phyloP scores from a whole-genome alignment of 2,797 vertebrate genomes.

The Huso huso region DNA sequence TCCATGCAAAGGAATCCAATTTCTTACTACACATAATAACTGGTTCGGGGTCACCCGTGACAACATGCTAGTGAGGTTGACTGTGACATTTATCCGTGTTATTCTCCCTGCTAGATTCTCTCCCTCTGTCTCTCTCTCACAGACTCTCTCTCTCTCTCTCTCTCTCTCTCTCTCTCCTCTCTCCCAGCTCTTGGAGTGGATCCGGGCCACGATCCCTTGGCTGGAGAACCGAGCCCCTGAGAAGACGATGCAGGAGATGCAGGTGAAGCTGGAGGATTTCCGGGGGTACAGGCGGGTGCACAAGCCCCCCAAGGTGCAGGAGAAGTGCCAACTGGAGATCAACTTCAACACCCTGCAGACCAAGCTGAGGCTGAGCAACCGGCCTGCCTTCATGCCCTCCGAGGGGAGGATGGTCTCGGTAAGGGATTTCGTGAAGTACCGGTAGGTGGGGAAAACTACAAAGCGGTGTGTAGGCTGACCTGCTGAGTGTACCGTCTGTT shows the following conservation, averaged over 20 bases:
- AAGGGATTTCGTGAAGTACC: slow-evolving; percentile 27
- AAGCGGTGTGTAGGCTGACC: too few species aligned
- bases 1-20: too few species aligned
- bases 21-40: too few species aligned
- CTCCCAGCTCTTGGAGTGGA: slow-evolving; percentile 83
- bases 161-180: not conserved
- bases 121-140: not conserved
- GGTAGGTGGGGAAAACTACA: too few species aligned
- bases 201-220: slow-evolving; percentile 86
- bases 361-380: slow-evolving; percentile 85
- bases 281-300: slow-evolving; percentile 81
- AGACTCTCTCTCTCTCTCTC: not conserved
- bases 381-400: slow-evolving; percentile 93
- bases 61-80: too few species aligned
- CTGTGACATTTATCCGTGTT: too few species aligned
- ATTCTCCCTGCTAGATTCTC: too few species aligned
- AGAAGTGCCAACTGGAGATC: slow-evolving; percentile 93
- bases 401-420: slow-evolving; percentile 90
- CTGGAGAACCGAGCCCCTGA: slow-evolving; percentile 80
- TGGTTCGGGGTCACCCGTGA: too few species aligned
- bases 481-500: too few species aligned
- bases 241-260: slow-evolving; percentile 85
- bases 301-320: slow-evolving; percentile 89
- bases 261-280: slow-evolving; percentile 91
- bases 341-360: slow-evolving; percentile 97